Evolutionary conservation across 2,888 invertebrate species (phyloP), one percentile per base, ranked within the genome.

Genomic region (Meghimatium bilineatum): DNA sequence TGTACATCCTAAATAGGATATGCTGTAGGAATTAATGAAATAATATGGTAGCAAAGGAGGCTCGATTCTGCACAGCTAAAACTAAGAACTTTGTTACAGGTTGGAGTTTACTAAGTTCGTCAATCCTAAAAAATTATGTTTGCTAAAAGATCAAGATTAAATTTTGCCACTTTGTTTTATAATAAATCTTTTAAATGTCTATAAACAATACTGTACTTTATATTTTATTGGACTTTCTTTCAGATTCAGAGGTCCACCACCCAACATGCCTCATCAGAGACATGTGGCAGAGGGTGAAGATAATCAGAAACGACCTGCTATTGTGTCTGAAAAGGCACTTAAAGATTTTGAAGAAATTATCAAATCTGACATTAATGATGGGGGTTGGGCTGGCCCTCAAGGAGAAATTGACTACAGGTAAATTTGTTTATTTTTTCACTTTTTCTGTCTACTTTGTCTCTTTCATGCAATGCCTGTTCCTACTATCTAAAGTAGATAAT

Each of bases 261-360:
- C 92, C 32, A 88, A 88, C 26, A 89, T 91, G 88, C 88, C 89
- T 49, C 89, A 87, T 14, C 92, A 91, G 86, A 89, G 89, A 52
- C 87, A 82, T 32, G 38, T 74, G 26, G 78, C 82, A 72, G 86
- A 89, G 66, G 90, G 87, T 52, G 90, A 89, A 72, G 91, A 91
- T 38, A 91, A 92, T 10, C 89, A 38, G 20, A 92, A 92, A 85
- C 88, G 93, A 80, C 93, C 93, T 77, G 90, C 98, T 86, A 98
- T 98, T 88, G 97, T 98, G 89, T 96, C 97, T 90, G 97, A 98
- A 92, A 97, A 98, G 93, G 97, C 98, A 94, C 95, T 98, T 90
- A 97, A 96, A 91, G 96, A 97, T 85, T 96, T 98, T 95, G 98
- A 98, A 94, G 97, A 97, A 92, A 96, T 98, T 89, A 96, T 93